A percentile compares a stretch with the other conserved stretches of the same genome.
Conservation (phyloP, 2,113 vertebrate species). For the Ursus arctos region DNA sequence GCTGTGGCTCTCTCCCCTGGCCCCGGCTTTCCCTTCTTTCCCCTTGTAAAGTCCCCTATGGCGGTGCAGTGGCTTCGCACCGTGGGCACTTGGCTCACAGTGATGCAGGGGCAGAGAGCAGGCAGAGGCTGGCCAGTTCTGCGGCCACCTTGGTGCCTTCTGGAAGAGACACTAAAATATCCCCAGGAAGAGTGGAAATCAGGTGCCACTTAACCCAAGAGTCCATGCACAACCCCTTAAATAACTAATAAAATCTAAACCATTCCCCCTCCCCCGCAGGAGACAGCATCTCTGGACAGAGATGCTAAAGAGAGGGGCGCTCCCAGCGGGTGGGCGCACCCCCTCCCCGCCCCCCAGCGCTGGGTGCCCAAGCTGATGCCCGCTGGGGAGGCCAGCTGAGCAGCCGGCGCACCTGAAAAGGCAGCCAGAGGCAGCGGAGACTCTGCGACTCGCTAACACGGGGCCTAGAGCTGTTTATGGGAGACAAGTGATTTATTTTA, state of each 20-base stretch:
- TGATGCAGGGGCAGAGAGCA: fast-evolving
- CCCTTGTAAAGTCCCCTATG: neutral
- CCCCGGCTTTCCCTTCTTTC: neutral
- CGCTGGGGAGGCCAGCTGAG: neutral
- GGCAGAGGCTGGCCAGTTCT: neutral
- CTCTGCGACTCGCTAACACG: neutral
- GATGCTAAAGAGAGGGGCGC: neutral
- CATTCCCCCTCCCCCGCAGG: neutral
- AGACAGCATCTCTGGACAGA: neutral
- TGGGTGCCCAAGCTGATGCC: neutral
- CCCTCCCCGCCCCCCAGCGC: no score
- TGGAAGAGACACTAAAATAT: neutral
- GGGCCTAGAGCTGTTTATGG: constrained; percentile 28
- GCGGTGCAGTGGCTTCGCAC: fast-evolving
- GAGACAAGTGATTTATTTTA: constrained; percentile 76
- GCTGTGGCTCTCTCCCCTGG: neutral
- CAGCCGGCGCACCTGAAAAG: neutral
- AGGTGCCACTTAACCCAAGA: neutral
- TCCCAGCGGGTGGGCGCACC: fast-evolving
- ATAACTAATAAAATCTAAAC: neutral
- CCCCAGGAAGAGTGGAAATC: neutral
- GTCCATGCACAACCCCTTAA: neutral
- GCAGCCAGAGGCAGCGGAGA: neutral
- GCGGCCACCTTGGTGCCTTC: neutral
- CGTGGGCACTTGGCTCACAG: fast-evolving